A percentile compares a stretch with the other conserved stretches of the same genome.
Evolutionary conservation across 1,140 invertebrate species (phyloP).

Genomic region (Megathymus violae): DNA sequence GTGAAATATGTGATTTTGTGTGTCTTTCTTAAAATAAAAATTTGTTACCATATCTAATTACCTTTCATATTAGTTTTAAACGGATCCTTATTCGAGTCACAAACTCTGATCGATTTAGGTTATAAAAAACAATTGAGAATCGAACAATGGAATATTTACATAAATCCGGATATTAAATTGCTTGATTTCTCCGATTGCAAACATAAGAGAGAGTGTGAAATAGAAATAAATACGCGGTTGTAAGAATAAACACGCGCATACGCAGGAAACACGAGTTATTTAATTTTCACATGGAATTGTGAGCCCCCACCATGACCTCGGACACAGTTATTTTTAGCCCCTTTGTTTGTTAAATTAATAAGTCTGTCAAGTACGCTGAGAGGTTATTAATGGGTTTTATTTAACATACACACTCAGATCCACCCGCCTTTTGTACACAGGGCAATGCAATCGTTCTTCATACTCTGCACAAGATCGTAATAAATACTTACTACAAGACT

Average conservation of each 20-base stretch:
- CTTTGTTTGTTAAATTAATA: conserved; percentile 35
- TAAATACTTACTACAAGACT: no score
- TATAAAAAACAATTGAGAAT: neutral
- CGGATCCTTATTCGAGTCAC: neutral
- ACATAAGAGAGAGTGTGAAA: conserved; percentile 42
- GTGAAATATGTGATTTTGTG: no score
- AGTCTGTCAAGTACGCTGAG: conserved; percentile 32
- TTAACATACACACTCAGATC: conserved; percentile 13
- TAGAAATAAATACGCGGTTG: conserved; percentile 23
- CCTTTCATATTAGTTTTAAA: neutral
- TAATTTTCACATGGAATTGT: conserved; percentile 42
- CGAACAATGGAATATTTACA: conserved; percentile 48
- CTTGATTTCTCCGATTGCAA: conserved; percentile 47
- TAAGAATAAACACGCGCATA: conserved; percentile 38
- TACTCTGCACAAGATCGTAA: no score
- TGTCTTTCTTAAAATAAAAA: neutral
- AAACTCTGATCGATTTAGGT: conserved; percentile 1
- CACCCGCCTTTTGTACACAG: conserved; percentile 6
- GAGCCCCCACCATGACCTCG: conserved; percentile 28
- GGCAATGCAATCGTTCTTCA: conserved; percentile 1
- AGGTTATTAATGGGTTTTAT: conserved; percentile 29
- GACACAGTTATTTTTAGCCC: conserved; percentile 35
- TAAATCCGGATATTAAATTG: conserved; percentile 42
- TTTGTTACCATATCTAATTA: neutral
- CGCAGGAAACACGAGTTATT: conserved; percentile 40